Conservation (phyloP, 1,140 invertebrate species). For the Heliconius himera region DNA sequence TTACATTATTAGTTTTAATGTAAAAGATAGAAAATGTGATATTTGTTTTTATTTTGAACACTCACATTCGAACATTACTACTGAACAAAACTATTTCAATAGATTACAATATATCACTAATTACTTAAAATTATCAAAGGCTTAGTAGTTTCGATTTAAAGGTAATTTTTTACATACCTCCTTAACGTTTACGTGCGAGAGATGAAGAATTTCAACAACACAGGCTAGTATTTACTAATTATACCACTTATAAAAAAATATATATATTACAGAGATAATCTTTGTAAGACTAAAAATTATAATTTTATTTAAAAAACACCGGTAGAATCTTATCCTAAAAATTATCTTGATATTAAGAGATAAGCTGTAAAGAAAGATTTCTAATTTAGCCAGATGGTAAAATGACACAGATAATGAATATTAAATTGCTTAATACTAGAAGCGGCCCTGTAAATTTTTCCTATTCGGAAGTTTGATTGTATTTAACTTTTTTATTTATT, state of each 20-base stretch:
- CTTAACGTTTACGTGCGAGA: not conserved
- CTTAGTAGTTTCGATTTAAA: constrained; percentile 1
- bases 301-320: not conserved
- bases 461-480: no score
- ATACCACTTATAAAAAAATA: not conserved
- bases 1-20: not conserved
- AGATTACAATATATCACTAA: not conserved
- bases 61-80: not conserved
- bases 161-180: constrained; percentile 30
- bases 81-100: not conserved
- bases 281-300: not conserved
- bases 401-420: constrained; percentile 5
- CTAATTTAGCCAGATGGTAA: constrained; percentile 26
- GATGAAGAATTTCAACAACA: not conserved
- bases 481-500: no score
- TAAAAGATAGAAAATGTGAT: not conserved
- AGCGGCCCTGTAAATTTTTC: no score
- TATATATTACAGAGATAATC: not conserved
- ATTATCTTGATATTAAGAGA: constrained; percentile 4
- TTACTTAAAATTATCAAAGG: not conserved
- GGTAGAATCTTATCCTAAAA: constrained; percentile 4
- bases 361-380: not conserved
- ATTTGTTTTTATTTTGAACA: not conserved
- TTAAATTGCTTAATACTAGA: not conserved
- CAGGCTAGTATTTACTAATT: not conserved